Evolutionary conservation across 2,113 vertebrate genomes (phyloP).

Genomic region (Clinocottus analis): DNA sequence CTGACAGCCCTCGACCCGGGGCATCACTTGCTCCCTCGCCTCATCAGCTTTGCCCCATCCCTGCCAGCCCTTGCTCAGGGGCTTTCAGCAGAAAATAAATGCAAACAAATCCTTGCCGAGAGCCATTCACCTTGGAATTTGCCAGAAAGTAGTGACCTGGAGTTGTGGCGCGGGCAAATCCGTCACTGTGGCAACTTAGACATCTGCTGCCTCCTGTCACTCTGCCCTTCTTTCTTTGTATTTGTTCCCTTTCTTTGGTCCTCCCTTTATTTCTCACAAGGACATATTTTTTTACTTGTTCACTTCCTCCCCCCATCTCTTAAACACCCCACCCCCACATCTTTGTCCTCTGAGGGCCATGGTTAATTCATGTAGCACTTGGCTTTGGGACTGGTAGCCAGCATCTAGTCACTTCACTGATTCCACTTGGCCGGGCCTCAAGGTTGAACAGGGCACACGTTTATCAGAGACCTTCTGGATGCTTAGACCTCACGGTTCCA

Average conservation of each 20-base stretch:
- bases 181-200: conserved; percentile 46
- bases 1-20: conserved; percentile 66
- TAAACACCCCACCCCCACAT: too few species aligned
- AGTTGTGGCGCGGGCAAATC: neutral
- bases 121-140: conserved; percentile 54
- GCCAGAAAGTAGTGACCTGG: conserved; percentile 26
- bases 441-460: conserved; percentile 58
- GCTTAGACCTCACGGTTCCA: conserved; percentile 6
- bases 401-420: conserved; percentile 35
- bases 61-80: conserved; percentile 27
- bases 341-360: conserved; percentile 36
- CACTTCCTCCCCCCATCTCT: conserved; percentile 4
- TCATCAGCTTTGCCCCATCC: conserved; percentile 38
- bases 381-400: conserved; percentile 29
- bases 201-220: conserved; percentile 41
- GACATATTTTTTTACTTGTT: conserved; percentile 8
- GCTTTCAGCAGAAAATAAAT: conserved; percentile 24
- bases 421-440: conserved; percentile 55
- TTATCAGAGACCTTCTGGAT: conserved; percentile 51
- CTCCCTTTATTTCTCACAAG: conserved; percentile 8
- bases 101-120: conserved; percentile 6
- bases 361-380: conserved; percentile 61
- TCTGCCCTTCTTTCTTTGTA: neutral
- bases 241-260: neutral
- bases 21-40: conserved; percentile 62